Base-by-base conservation (phyloP, 2,888 invertebrate genomes). In the Caenorhabditis wallacei region DNA sequence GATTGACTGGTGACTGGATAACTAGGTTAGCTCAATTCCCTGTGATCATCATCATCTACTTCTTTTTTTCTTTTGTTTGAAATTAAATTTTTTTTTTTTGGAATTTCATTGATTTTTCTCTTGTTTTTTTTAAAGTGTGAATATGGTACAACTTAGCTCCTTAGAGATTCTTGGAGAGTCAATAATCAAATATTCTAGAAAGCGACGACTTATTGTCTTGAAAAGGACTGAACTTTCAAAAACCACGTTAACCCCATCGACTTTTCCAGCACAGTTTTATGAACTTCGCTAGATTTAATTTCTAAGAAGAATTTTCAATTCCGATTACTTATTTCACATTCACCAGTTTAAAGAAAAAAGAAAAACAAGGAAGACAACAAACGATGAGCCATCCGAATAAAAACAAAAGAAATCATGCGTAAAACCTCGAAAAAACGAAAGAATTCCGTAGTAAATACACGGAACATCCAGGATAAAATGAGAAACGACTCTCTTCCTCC, bases 1-100 rank as follows among this genome's bases (percentile, higher is more conserved):
- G 78, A 78, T 78, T 78, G 69, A 76, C 76, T 78, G 69, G 69
- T 78, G 78, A 78, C 78, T 78, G 78, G 68, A 59, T 78, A 78
- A 78, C 78, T 78, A 78, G 69, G 61, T 78, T 69, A 78, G 78
- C 40, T 78, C 69, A 76, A 76, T 69, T 61, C 48, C 56, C 18
- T 61, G 61, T 78, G 78, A 78, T 69, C 69, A 69, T 69, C 69
- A 51, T 43, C 51, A 30, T 68, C 20, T 22, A 13, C 30, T 46
- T 26, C 40, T 54, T 43, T 37, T 61, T 51, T 22, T 22, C 11
- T 24, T 16, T n/a, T n/a, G 20, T 63, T 13, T 46, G 43, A 10
- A 35, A 35, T 20, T 20, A 35, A 18, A 48, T n/a, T 18, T n/a
- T n/a, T n/a, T n/a, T n/a, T n/a, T n/a, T n/a, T n/a, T n/a, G 8